Evolutionary conservation across 2,113 vertebrate genomes (phyloP).

Genomic region (Perca fluviatilis): DNA sequence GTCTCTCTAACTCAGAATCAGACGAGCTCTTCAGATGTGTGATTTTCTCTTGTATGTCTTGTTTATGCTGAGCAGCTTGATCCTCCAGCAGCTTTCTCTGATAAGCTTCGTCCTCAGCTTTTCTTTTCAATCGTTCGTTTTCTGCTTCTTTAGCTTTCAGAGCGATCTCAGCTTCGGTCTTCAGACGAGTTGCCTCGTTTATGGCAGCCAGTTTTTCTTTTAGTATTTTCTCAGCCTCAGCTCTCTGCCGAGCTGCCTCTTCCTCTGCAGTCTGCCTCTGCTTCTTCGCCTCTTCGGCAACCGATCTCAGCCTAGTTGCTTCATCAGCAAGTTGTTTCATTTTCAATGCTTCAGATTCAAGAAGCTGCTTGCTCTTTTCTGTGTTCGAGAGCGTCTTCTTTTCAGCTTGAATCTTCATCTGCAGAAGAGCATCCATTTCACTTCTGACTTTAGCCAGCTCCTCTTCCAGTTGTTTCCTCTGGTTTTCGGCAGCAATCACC

Average conservation of each 20-base stretch:
- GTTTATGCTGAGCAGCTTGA: conserved; percentile 93
- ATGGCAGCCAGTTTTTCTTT: conserved; percentile 95
- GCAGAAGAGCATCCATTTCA: conserved; percentile 93
- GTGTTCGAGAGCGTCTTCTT: conserved; percentile 90
- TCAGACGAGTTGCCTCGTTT: conserved; percentile 91
- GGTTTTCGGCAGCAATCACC: conserved; percentile 86
- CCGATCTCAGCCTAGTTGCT: conserved; percentile 88
- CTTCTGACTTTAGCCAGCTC: conserved; percentile 92
- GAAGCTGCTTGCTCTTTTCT: conserved; percentile 94
- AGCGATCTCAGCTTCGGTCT: conserved; percentile 92
- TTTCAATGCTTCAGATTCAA: conserved; percentile 91
- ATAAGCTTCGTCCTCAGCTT: conserved; percentile 95
- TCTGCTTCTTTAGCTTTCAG: conserved; percentile 97
- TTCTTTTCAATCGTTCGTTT: conserved; percentile 92
- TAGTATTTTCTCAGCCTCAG: conserved; percentile 92
- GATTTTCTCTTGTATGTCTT: conserved; percentile 94
- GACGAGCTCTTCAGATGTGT: conserved; percentile 90
- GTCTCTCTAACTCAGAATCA: conserved; percentile 89
- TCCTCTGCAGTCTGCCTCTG: conserved; percentile 94
- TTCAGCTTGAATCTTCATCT: conserved; percentile 89
- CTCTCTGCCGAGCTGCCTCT: conserved; percentile 89
- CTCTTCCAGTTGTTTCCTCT: conserved; percentile 91
- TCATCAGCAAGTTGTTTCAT: conserved; percentile 97
- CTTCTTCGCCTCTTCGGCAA: conserved; percentile 93
- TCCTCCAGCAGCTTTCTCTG: conserved; percentile 95